Base-by-base conservation (phyloP, 35 echinoderm and acorn worm genomes). In the Holothuria glaberrima region DNA sequence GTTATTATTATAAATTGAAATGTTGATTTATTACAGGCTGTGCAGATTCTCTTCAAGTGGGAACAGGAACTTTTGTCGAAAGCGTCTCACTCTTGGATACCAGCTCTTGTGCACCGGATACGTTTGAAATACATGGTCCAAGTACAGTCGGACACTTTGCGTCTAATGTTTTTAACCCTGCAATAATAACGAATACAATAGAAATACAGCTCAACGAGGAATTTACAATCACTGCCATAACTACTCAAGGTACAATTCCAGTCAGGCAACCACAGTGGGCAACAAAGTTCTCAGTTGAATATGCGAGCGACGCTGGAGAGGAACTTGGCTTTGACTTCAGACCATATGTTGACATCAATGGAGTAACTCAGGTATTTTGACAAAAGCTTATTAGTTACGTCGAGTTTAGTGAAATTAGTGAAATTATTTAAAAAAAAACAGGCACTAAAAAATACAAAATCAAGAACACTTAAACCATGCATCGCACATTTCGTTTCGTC, bases 191-290 rank as follows among this genome's bases (percentile, higher is more conserved):
- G 17, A 54, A 32, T 6, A 36, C 17, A 24, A 30, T 84, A 14
- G 80, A 84, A 63, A 17, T 84, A 48, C 52, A 48, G 19, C 57
- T 84, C 14, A 46, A 46, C 10, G 80, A 84, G 17, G 80, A 84
- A 61, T 84, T 58, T n/a, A 0, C 80, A 31, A 84, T 84, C 10
- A 61, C 56, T 19, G 80, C 46, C 31, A 33, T 84, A 5, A 33
- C 61, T 2, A 62, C 80, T 7, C 80, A 84, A 24, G 80, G 80
- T 38, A 29, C 2, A 7, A 0, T 18, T 56, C 57, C 16, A 19
- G 27, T 28, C 12, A 36, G 26, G 12, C 21, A 44, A 17, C 1
- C 0, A 0, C 0, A 48, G 29, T 84, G 80, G 80, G 80, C 80
- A 31, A 84, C 80, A 59, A 84, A 84, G n/a, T 84, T 30, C 21